Conservation (phyloP, 2,113 vertebrate species). For the Hippocampus zosterae region DNA sequence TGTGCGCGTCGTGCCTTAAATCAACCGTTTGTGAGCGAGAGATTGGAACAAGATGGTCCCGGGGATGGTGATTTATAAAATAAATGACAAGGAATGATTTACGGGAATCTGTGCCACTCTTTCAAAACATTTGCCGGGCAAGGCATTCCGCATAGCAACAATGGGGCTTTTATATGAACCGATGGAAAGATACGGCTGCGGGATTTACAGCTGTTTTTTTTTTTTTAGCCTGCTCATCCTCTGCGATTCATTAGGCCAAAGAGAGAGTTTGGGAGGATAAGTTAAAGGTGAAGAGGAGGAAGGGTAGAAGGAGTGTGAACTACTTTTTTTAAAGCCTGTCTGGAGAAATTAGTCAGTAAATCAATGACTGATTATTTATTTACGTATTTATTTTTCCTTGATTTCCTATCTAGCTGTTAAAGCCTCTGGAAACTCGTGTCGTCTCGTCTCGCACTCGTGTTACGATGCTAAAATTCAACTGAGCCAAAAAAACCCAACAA, state of each 20-base stretch:
- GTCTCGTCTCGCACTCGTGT: too few species aligned
- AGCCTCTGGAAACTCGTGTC: too few species aligned
- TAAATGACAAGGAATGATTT: conserved; percentile 44
- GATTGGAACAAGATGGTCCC: conserved; percentile 49
- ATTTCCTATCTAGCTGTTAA: too few species aligned
- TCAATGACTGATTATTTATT: too few species aligned
- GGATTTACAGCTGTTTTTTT: conserved; percentile 36
- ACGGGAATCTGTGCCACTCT: conserved; percentile 36
- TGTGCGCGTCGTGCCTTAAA: conserved; percentile 33
- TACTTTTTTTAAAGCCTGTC: too few species aligned
- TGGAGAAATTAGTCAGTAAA: too few species aligned
- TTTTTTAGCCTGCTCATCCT: conserved; percentile 20
- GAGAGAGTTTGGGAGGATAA: conserved; percentile 21
- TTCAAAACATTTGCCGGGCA: conserved; percentile 27
- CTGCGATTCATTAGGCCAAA: conserved; percentile 39
- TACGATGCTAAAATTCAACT: too few species aligned
- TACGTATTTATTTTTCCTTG: too few species aligned
- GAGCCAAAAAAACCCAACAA: too few species aligned
- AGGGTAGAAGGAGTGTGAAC: conserved; percentile 10
- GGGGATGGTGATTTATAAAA: conserved; percentile 38
- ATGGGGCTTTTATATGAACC: conserved; percentile 50
- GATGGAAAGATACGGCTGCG: conserved; percentile 46
- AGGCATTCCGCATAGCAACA: conserved; percentile 4
- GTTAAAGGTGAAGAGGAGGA: conserved; percentile 6
- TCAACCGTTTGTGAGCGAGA: conserved; percentile 17